A percentile compares a stretch with the other conserved stretches of the same genome.
These are phyloP conservation scores for Tiliacea aurago DNA, from an alignment of 2,888 invertebrate species.

Conservation along the genomic window DNA sequence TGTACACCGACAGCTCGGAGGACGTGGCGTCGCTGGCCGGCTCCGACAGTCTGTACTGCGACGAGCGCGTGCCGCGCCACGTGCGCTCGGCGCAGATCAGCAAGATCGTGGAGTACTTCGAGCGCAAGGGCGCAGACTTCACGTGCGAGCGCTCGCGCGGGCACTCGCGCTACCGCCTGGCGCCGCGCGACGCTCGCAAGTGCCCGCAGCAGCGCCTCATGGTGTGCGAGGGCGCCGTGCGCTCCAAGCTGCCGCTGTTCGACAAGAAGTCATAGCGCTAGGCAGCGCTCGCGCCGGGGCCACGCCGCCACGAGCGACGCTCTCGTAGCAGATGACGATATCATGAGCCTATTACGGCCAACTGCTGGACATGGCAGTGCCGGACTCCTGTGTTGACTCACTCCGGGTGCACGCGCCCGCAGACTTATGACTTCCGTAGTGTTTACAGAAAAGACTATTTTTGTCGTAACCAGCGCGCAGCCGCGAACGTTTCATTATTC, in stretches of 20 bases:
- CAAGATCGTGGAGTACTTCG: slow-evolving; percentile 97
- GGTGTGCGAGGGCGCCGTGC: slow-evolving; percentile 96
- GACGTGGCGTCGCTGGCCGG: slow-evolving; percentile 95
- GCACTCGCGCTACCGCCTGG: slow-evolving; percentile 71
- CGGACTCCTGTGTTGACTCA: slow-evolving; percentile 5
- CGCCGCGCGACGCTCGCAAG: slow-evolving; percentile 69
- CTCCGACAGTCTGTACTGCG: slow-evolving; percentile 93
- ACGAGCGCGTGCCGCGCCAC: slow-evolving; percentile 91
- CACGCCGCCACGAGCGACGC: too few species aligned
- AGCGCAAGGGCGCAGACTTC: slow-evolving; percentile 93
- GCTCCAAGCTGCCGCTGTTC: slow-evolving; percentile 96
- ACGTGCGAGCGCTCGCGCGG: slow-evolving; percentile 85
- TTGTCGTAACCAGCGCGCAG: slow-evolving; percentile 25
- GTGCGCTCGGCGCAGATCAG: slow-evolving; percentile 93
- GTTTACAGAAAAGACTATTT: slow-evolving; percentile 57
- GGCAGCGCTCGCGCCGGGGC: slow-evolving; percentile 22
- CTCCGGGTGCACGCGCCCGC: slow-evolving; percentile 11
- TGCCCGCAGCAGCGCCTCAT: slow-evolving; percentile 92
- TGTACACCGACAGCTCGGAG: slow-evolving; percentile 96
- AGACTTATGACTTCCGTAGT: slow-evolving; percentile 58
- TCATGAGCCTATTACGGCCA: accelerated
- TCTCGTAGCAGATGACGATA: not conserved
- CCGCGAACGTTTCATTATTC: slow-evolving; percentile 36
- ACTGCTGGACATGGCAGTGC: slow-evolving; percentile 10
- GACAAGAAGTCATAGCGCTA: slow-evolving; percentile 91